A percentile compares a stretch with the other conserved stretches of the same genome.
Evolutionary conservation across 2,113 vertebrate genomes (phyloP).

Genomic region (Sporophila hypoxantha): DNA sequence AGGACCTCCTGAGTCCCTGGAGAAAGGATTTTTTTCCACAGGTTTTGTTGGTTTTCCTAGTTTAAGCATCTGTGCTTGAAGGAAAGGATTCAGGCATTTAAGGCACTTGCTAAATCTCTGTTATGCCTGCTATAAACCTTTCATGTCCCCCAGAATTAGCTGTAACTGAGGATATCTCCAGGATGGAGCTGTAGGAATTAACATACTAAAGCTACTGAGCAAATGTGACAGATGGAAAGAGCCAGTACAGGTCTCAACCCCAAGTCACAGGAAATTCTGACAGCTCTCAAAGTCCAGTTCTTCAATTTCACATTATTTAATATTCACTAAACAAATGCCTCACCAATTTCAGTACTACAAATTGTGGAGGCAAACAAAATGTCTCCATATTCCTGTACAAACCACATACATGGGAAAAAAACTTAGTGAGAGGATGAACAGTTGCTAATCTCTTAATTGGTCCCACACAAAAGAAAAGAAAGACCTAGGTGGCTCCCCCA

Average conservation of each 20-base stretch:
- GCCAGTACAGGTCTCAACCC: background rate
- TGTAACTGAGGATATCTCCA: background rate
- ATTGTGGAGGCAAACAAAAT: background rate
- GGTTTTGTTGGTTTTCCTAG: background rate
- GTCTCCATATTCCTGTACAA: background rate
- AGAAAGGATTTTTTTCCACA: background rate
- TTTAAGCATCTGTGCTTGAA: background rate
- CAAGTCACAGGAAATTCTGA: background rate
- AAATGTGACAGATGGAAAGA: background rate
- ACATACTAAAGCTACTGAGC: background rate
- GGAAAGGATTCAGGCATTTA: background rate
- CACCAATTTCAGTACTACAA: background rate
- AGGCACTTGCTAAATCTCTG: background rate
- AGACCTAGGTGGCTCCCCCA: background rate
- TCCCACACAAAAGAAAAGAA: background rate
- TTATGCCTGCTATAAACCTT: background rate
- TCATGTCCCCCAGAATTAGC: background rate
- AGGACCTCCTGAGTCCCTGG: background rate
- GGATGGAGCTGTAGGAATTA: background rate
- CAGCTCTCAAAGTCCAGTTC: background rate
- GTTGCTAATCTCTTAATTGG: background rate
- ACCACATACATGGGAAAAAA: accelerated
- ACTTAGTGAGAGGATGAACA: background rate
- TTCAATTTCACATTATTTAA: background rate
- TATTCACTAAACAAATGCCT: background rate